phyloP scores from a whole-genome alignment of 23 tunicate genomes.

The Halocynthia roretzi region DNA sequence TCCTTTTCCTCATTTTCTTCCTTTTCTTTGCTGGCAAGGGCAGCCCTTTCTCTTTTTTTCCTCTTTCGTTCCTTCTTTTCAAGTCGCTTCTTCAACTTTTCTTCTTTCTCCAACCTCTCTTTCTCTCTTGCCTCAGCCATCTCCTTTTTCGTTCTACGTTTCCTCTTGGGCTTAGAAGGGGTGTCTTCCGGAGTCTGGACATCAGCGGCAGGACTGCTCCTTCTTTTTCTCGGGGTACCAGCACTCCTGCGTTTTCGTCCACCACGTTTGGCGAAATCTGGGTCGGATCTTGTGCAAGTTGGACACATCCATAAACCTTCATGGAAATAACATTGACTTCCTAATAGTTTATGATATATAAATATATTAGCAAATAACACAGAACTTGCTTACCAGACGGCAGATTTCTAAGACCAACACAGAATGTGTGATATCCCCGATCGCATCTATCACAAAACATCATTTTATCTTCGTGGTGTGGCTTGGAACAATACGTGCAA shows the following conservation, averaged over 20 bases:
- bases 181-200: not conserved
- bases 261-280: slow-evolving; percentile 51
- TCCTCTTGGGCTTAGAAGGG: slow-evolving; percentile 14
- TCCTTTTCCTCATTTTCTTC: too few species aligned
- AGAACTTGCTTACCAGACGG: slow-evolving; percentile 62
- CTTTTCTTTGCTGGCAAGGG: too few species aligned
- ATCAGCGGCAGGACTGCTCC: not conserved
- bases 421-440: slow-evolving; percentile 94
- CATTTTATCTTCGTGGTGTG: slow-evolving; percentile 91
- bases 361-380: not conserved
- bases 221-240: slow-evolving; percentile 10
- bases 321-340: not conserved
- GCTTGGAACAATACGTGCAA: slow-evolving; percentile 89
- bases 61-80: not conserved
- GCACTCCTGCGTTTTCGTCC: slow-evolving; percentile 3
- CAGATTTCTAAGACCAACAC: slow-evolving; percentile 86
- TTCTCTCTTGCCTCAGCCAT: slow-evolving; percentile 25
- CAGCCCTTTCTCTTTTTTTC: not conserved
- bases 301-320: slow-evolving; percentile 91
- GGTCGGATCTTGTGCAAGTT: slow-evolving; percentile 74
- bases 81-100: not conserved
- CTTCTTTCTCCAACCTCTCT: slow-evolving; percentile 21
- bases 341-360: not conserved
- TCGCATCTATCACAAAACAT: slow-evolving; percentile 99
- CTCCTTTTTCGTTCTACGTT: slow-evolving; percentile 23